Percentiles rank a stretch among this genome's conserved stretches.
phyloP scores from a whole-genome alignment of 2,888 invertebrate genomes.

The Anoplius nigerrimus region DNA sequence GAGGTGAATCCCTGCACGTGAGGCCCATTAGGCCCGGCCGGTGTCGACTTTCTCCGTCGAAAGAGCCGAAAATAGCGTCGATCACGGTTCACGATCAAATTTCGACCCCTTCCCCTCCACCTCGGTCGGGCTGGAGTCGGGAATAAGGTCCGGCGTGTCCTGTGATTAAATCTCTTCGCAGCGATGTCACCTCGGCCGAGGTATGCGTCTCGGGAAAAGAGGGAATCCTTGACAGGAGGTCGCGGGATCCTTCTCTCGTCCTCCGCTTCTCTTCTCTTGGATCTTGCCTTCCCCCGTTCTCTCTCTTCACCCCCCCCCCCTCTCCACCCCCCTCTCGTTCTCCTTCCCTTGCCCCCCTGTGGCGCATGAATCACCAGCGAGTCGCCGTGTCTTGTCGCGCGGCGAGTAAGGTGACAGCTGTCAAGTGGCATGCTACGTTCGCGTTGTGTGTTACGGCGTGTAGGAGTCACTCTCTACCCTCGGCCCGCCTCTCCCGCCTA shows the following conservation, averaged over 20 bases:
- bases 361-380: conserved; percentile 69
- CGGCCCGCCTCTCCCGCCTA: neutral
- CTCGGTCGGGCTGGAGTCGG: no score
- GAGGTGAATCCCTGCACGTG: no score
- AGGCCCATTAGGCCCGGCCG: no score
- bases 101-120: no score
- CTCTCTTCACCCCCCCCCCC: neutral
- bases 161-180: no score
- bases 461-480: conserved; percentile 42
- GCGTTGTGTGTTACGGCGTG: conserved; percentile 46
- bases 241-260: neutral
- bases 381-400: conserved; percentile 69
- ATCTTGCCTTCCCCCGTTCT: neutral
- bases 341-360: conserved; percentile 5
- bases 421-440: conserved; percentile 62
- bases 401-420: conserved; percentile 72
- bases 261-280: neutral
- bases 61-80: no score
- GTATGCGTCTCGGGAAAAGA: no score
- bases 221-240: no score
- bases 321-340: neutral
- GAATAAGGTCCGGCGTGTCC: no score
- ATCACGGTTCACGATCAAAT: no score
- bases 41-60: no score
- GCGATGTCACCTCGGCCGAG: no score